These are phyloP conservation scores for Saguinus imperator DNA, from an alignment of 2,113 vertebrate species.

Conservation along the genomic window DNA sequence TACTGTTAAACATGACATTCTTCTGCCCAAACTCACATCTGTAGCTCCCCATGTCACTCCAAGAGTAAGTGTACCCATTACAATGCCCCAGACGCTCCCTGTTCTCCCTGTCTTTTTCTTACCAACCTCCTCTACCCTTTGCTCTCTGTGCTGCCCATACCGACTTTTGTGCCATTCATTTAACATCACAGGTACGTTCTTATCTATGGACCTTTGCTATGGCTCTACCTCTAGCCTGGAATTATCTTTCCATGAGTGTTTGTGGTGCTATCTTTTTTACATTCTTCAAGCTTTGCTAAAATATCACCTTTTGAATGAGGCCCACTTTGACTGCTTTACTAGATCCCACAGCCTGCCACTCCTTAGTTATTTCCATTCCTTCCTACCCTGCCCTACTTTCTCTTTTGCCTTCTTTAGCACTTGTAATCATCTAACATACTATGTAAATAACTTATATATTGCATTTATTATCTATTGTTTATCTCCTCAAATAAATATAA, in stretches of 20 bases:
- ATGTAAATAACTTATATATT: background rate
- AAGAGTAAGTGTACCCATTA: background rate
- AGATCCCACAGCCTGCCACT: background rate
- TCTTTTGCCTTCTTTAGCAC: background rate
- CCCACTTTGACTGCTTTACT: background rate
- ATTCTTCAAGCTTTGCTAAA: background rate
- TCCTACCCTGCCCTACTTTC: background rate
- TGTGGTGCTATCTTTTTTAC: background rate
- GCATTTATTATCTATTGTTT: background rate
- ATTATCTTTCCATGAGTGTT: background rate
- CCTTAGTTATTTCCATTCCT: background rate
- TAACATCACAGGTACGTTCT: background rate
- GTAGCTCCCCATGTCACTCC: background rate
- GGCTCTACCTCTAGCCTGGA: background rate
- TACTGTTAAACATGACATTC: background rate
- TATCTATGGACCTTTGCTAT: background rate
- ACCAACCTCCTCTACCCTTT: background rate
- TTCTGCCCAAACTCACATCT: background rate
- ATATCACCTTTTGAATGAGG: background rate
- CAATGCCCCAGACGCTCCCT: background rate
- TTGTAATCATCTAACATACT: background rate
- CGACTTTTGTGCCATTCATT: background rate
- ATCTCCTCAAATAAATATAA: background rate
- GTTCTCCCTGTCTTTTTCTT: background rate
- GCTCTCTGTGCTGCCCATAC: background rate